Conservation (phyloP, 1,140 invertebrate species). For the Drosophila elegans region DNA sequence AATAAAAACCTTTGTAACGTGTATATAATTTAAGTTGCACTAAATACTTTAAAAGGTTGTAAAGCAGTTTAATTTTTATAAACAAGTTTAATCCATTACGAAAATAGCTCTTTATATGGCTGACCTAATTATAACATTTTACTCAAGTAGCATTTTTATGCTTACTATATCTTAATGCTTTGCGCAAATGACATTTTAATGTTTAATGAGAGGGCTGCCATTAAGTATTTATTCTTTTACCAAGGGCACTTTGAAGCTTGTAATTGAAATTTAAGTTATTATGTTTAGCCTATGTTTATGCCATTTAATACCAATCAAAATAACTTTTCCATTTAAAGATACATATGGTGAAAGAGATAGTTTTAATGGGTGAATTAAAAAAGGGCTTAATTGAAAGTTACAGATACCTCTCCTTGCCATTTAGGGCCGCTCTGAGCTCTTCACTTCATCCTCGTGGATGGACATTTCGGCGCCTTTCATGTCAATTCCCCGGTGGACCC, state of each 20-base stretch:
- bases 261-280: too few relatives aligned
- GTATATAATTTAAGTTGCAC: not conserved
- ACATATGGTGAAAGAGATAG: not conserved
- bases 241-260: constrained; percentile 1
- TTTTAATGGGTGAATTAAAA: constrained; percentile 5
- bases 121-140: constrained; percentile 25
- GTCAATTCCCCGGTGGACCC: constrained; percentile 48
- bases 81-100: not conserved
- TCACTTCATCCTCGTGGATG: constrained; percentile 35
- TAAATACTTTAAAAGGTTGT: not conserved
- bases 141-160: constrained; percentile 3
- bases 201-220: not conserved
- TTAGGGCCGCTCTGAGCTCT: constrained; percentile 8
- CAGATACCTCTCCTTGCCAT: constrained; percentile 9
- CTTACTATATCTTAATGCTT: constrained; percentile 1
- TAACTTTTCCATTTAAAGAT: not conserved
- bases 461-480: constrained; percentile 56
- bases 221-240: constrained; percentile 15
- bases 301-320: not conserved
- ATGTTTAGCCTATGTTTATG: too few relatives aligned
- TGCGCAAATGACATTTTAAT: constrained; percentile 10
- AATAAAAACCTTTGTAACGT: constrained; percentile 7
- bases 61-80: not conserved
- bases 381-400: constrained; percentile 6
- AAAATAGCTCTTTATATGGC: constrained; percentile 3